Evolutionary conservation across 1,140 invertebrate genomes (phyloP).

Genomic region (Caenorhabditis brenneri): DNA sequence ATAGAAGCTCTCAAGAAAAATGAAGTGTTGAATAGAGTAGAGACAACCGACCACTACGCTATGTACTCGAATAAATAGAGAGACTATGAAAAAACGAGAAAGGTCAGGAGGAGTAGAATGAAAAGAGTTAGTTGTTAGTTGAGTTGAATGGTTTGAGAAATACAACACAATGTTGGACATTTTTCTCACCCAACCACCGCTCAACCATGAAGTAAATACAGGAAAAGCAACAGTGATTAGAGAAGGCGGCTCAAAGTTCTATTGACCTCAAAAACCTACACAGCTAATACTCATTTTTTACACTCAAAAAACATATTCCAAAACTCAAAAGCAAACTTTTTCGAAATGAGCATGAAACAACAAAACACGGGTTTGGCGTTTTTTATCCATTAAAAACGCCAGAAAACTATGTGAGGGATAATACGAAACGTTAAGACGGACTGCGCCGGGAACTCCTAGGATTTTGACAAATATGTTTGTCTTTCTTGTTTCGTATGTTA

Average conservation of each 20-base stretch:
- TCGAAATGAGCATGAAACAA: too few relatives aligned
- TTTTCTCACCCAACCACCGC: background rate
- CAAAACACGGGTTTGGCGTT: too few relatives aligned
- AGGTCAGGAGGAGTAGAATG: background rate
- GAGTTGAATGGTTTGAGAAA: background rate
- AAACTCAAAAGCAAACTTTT: too few relatives aligned
- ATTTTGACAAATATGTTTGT: slow-evolving; percentile 31
- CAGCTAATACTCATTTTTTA: too few relatives aligned
- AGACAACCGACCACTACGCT: slow-evolving; percentile 30
- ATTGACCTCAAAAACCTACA: slow-evolving; percentile 12
- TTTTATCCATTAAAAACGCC: too few relatives aligned
- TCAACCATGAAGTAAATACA: background rate
- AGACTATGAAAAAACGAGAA: background rate
- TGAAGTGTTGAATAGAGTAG: slow-evolving; percentile 22
- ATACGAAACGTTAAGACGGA: background rate
- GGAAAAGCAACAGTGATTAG: slow-evolving; percentile 29
- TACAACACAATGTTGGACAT: slow-evolving; percentile 34
- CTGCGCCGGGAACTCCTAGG: slow-evolving; percentile 23
- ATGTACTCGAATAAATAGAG: slow-evolving; percentile 40
- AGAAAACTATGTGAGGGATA: background rate
- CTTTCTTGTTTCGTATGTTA: slow-evolving; percentile 42
- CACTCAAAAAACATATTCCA: too few relatives aligned
- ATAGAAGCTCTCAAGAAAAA: background rate
- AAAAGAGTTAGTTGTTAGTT: background rate
- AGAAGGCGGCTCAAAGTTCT: background rate